phyloP scores from a whole-genome alignment of 1,140 invertebrate species.

The Stegodyphus dumicola region DNA sequence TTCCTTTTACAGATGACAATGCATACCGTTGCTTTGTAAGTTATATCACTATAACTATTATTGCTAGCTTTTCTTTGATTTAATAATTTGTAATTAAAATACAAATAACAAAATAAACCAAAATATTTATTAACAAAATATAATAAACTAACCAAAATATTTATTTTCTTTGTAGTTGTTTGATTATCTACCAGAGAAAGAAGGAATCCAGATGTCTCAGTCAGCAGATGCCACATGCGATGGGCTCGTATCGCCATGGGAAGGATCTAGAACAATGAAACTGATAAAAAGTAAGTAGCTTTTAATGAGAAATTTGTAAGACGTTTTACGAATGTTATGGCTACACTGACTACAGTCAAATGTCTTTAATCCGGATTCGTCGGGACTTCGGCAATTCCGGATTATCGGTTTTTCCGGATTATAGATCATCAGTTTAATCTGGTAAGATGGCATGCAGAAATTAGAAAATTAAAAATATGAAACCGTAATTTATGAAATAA shows the following conservation, averaged over 20 bases:
- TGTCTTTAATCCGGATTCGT: too few species aligned
- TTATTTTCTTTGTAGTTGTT: slow-evolving; percentile 55
- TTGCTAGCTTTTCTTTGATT: neutral
- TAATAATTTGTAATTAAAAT: neutral
- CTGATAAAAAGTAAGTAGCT: slow-evolving; percentile 75
- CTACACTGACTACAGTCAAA: too few species aligned
- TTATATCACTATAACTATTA: neutral
- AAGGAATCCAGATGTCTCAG: slow-evolving; percentile 83
- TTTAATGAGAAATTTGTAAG: neutral
- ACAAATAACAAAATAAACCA: neutral
- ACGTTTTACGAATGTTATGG: too few species aligned
- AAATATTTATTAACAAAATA: too few species aligned
- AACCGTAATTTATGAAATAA: too few species aligned
- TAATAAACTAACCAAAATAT: neutral
- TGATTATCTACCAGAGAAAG: slow-evolving; percentile 62
- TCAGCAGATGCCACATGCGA: slow-evolving; percentile 90
- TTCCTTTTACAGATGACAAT: slow-evolving; percentile 88
- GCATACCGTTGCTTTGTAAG: slow-evolving; percentile 86
- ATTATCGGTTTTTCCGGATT: too few species aligned
- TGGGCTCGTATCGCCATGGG: slow-evolving; percentile 82
- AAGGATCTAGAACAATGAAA: slow-evolving; percentile 81
- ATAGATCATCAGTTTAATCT: too few species aligned
- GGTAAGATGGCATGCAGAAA: too few species aligned
- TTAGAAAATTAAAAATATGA: too few species aligned
- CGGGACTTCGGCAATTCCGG: too few species aligned